A percentile compares a stretch with the other conserved stretches of the same genome.
Conservation (phyloP, 1,140 invertebrate species). For the Drosophila murphyi region DNA sequence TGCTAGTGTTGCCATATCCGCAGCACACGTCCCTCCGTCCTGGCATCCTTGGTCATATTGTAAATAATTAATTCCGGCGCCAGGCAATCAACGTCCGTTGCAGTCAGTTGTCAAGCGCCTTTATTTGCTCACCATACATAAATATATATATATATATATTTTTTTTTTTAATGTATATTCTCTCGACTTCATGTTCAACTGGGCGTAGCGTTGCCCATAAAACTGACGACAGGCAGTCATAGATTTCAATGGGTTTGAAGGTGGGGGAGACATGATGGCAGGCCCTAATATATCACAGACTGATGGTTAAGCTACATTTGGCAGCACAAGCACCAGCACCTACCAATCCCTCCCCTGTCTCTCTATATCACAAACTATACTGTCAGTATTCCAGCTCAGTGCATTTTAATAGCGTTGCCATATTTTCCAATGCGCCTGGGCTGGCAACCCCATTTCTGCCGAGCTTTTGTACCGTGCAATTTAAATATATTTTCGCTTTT, state of each 20-base stretch:
- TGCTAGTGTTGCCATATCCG: constrained; percentile 36
- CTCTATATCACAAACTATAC: too few relatives aligned
- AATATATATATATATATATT: constrained; percentile 6
- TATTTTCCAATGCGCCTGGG: constrained; percentile 32
- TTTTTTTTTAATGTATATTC: constrained; percentile 7
- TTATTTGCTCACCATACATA: constrained; percentile 47
- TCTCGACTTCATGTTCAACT: constrained; percentile 32
- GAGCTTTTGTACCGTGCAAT: not conserved
- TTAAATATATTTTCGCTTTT: constrained; percentile 24
- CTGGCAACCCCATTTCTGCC: constrained; percentile 13
- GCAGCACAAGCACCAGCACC: constrained; percentile 17
- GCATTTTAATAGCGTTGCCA: constrained; percentile 66
- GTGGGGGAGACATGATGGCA: not conserved
- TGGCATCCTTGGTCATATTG: constrained; percentile 33
- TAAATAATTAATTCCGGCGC: constrained; percentile 76
- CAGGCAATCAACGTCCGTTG: constrained; percentile 75
- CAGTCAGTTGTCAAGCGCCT: constrained; percentile 75
- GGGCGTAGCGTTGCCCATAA: constrained; percentile 52
- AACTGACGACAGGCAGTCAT: constrained; percentile 67
- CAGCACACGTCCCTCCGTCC: not conserved
- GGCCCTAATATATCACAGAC: constrained; percentile 26
- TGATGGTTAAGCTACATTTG: constrained; percentile 67
- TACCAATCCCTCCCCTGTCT: not conserved
- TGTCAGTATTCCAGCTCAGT: constrained; percentile 55
- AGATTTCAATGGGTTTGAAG: constrained; percentile 43